Percentiles rank a stretch among this genome's conserved stretches.
These are phyloP conservation scores for Cygnus atratus DNA, from an alignment of 2,113 vertebrate species.

Conservation along the genomic window DNA sequence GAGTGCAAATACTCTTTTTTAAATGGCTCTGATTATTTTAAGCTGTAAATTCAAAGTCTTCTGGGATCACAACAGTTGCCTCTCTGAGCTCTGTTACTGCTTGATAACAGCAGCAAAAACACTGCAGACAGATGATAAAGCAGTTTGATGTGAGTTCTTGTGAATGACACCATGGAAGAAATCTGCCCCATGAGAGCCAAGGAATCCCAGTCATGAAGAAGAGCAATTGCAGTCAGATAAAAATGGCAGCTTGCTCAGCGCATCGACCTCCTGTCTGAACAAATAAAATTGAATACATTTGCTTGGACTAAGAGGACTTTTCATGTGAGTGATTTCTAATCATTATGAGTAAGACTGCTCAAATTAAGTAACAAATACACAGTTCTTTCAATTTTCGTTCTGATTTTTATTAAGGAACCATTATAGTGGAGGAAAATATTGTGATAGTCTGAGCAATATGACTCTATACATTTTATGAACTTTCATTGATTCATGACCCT, in stretches of 20 bases:
- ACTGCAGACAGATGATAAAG: slow-evolving; percentile 54
- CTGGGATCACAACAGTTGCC: slow-evolving; percentile 4
- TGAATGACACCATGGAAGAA: slow-evolving; percentile 26
- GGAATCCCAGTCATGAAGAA: slow-evolving; percentile 41
- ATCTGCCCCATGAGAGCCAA: slow-evolving; percentile 25
- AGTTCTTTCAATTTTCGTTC: neutral
- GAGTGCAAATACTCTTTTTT: slow-evolving; percentile 10
- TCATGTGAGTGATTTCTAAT: neutral
- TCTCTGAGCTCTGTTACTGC: slow-evolving; percentile 32
- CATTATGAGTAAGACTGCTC: neutral
- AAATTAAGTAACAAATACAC: neutral
- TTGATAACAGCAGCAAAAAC: slow-evolving; percentile 42
- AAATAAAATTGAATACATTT: slow-evolving; percentile 39
- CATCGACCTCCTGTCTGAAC: neutral
- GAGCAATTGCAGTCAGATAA: slow-evolving; percentile 18
- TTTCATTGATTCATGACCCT: neutral
- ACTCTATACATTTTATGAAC: neutral
- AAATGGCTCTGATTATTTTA: slow-evolving; percentile 33
- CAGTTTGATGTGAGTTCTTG: slow-evolving; percentile 32
- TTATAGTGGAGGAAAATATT: neutral
- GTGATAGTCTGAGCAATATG: neutral
- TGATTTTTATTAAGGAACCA: neutral
- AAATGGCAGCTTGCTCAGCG: slow-evolving; percentile 28
- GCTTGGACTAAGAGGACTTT: neutral
- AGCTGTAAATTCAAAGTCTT: slow-evolving; percentile 31